Conservation (phyloP, 2,113 vertebrate genomes). For the Tachysurus vachellii region DNA sequence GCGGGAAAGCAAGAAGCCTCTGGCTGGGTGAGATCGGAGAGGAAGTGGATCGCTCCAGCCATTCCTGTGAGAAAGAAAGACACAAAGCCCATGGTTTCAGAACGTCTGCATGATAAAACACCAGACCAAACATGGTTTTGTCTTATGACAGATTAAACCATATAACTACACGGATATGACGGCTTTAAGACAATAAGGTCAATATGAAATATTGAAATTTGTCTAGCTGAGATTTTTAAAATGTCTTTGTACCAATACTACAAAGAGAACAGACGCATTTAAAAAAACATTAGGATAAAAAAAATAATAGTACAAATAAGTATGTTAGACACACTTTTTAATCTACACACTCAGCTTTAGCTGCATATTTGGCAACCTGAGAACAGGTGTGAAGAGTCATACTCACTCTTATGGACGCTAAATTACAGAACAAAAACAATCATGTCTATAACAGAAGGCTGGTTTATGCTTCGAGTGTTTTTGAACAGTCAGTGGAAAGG, state of each 20-base stretch:
- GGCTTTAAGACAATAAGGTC: not conserved
- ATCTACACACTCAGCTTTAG: not conserved
- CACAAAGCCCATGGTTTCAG: not conserved
- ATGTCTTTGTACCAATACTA: not conserved
- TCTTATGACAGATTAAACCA: not conserved
- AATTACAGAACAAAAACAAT: not conserved
- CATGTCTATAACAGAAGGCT: not conserved
- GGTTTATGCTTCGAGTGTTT: not conserved
- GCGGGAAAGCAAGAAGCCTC: conserved; percentile 89
- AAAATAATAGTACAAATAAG: not conserved
- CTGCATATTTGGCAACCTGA: not conserved
- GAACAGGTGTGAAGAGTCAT: not conserved
- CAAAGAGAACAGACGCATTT: not conserved
- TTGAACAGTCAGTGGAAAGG: not conserved
- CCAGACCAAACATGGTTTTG: not conserved
- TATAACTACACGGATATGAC: not conserved
- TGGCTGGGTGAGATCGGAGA: conserved; percentile 85
- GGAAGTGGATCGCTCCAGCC: conserved; percentile 92
- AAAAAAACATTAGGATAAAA: not conserved
- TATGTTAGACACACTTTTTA: not conserved
- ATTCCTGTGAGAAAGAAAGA: conserved; percentile 77
- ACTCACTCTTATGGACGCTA: not conserved
- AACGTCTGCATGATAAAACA: not conserved
- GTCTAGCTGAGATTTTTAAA: not conserved
- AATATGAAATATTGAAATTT: not conserved